These are phyloP conservation scores for Coptodon bakossiorum DNA, from an alignment of 2,113 vertebrate genomes.

Conservation along the genomic window DNA sequence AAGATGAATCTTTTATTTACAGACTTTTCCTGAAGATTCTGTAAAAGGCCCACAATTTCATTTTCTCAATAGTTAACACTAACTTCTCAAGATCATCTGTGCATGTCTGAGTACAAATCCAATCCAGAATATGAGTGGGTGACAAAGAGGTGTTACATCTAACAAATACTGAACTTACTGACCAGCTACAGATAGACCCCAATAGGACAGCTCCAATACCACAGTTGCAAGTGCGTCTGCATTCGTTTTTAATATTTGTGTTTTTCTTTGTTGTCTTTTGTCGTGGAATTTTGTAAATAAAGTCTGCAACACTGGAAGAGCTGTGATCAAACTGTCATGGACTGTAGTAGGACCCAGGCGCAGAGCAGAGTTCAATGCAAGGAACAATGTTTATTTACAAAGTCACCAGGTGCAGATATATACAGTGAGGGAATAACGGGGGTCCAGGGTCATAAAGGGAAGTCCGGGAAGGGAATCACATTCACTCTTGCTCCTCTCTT, in stretches of 20 bases:
- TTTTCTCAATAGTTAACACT: neutral
- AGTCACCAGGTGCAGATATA: neutral
- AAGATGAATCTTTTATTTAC: neutral
- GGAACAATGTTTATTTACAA: neutral
- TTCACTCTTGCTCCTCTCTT: neutral
- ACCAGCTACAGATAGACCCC: neutral
- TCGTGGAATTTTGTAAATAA: neutral
- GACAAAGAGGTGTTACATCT: neutral
- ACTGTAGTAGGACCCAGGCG: neutral
- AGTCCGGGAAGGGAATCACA: neutral
- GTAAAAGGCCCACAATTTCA: neutral
- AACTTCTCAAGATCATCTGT: neutral
- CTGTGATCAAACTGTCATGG: neutral
- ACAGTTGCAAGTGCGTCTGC: neutral
- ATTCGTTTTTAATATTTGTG: neutral
- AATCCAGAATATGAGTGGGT: neutral
- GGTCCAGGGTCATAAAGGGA: neutral
- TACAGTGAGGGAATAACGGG: neutral
- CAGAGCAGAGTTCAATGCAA: neutral
- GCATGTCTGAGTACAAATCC: neutral
- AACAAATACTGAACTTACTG: neutral
- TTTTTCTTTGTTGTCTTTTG: neutral
- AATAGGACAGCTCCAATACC: neutral
- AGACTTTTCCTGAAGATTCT: neutral
- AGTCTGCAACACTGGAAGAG: neutral